Evolutionary conservation across 2,797 vertebrate species (phyloP).

Genomic region (Hoplostethus mediterraneus): DNA sequence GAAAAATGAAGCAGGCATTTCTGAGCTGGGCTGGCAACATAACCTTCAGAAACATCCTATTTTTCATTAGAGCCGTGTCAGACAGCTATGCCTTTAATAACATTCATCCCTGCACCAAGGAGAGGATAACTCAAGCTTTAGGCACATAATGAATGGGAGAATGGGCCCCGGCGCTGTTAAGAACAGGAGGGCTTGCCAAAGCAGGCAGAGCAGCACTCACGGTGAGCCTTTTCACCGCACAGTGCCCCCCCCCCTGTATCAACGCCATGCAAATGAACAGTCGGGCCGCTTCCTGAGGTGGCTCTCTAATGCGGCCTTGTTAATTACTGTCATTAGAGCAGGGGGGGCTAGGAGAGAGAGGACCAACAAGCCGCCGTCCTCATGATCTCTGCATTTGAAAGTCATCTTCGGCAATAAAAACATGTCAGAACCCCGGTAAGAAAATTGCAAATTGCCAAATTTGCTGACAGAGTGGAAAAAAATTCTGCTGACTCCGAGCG

Average conservation of each 20-base stretch:
- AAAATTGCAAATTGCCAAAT: constrained; percentile 97
- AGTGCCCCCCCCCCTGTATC: constrained; percentile 82
- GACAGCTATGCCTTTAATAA: constrained; percentile 88
- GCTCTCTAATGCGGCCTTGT: constrained; percentile 91
- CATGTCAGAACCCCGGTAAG: constrained; percentile 89
- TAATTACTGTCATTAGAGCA: constrained; percentile 97
- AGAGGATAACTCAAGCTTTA: constrained; percentile 88
- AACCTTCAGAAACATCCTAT: constrained; percentile 91
- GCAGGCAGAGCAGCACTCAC: constrained; percentile 72
- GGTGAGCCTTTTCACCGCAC: constrained; percentile 85
- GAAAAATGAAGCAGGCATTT: constrained; percentile 86
- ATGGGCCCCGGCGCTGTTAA: constrained; percentile 78
- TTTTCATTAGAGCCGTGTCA: constrained; percentile 90
- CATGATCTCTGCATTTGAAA: constrained; percentile 98
- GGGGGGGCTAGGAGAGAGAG: constrained; percentile 83
- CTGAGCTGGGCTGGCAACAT: constrained; percentile 83
- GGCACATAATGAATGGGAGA: constrained; percentile 89
- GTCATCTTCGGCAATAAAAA: constrained; percentile 95
- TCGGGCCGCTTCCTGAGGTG: constrained; percentile 89
- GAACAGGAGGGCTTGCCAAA: constrained; percentile 74
- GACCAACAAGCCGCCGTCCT: constrained; percentile 91
- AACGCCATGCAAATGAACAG: constrained; percentile 82
- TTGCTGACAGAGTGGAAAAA: constrained; percentile 93
- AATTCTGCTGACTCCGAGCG: constrained; percentile 92
- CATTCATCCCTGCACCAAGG: constrained; percentile 87